Percentiles rank a stretch among this genome's conserved stretches.
Conservation (phyloP, 1,140 invertebrate species). For the Drosophila erecta region DNA sequence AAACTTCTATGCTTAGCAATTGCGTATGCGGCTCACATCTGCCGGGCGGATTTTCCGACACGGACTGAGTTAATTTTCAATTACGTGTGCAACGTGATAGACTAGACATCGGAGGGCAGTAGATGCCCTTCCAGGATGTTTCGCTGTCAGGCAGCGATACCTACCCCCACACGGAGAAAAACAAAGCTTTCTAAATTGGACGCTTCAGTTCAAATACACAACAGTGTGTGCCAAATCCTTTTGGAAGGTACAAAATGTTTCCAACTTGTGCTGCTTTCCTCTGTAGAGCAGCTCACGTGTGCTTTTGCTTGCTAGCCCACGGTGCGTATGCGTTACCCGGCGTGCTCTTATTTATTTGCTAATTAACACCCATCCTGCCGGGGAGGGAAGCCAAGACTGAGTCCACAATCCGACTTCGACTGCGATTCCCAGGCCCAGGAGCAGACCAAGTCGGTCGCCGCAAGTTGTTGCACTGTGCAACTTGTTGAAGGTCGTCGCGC, state of each 20-base stretch:
- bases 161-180: too few species aligned
- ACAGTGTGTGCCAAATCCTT: too few species aligned
- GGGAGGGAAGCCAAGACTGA: background rate
- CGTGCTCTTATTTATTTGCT: background rate
- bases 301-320: too few species aligned
- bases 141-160: too few species aligned
- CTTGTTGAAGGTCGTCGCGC: background rate
- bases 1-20: conserved; percentile 51
- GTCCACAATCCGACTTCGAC: background rate
- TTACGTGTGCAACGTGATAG: background rate
- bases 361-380: background rate
- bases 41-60: background rate
- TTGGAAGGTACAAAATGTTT: too few species aligned
- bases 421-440: background rate
- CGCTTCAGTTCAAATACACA: too few species aligned
- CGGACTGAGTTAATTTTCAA: conserved; percentile 1
- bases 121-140: too few species aligned
- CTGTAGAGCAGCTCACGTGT: too few species aligned
- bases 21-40: conserved; percentile 50
- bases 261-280: too few species aligned
- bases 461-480: background rate
- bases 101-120: background rate
- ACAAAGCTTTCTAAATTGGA: too few species aligned
- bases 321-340: background rate
- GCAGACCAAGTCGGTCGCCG: background rate